Evolutionary conservation across 2,888 invertebrate species (phyloP).

Genomic region (Drosophila cyrtoloma): DNA sequence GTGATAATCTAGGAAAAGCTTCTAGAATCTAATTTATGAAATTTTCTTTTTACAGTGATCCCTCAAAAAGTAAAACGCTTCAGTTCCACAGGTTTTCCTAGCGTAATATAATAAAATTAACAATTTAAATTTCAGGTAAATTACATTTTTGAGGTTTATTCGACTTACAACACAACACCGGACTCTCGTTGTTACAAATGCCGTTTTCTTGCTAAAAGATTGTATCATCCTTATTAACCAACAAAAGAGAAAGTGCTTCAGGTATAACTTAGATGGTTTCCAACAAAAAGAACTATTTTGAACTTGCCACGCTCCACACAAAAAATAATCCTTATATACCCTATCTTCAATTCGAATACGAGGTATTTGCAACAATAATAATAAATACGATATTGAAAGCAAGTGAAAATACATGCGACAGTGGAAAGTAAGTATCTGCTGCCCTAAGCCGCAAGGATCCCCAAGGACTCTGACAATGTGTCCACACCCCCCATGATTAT

Average conservation of each 20-base stretch:
- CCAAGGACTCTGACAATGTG: conserved; percentile 64
- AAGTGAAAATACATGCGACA: conserved; percentile 61
- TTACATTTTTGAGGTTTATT: not conserved
- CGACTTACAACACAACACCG: not conserved
- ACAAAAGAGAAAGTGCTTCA: not conserved
- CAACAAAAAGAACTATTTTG: not conserved
- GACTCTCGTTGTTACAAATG: not conserved
- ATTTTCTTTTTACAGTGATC: not conserved
- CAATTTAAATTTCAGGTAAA: not conserved
- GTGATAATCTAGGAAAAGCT: not conserved
- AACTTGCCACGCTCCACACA: not conserved
- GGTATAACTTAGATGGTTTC: not conserved
- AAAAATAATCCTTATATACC: conserved; percentile 4
- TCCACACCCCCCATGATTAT: conserved; percentile 22
- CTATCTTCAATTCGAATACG: not conserved
- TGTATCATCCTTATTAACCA: not conserved
- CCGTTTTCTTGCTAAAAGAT: not conserved
- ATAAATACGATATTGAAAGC: conserved; percentile 62
- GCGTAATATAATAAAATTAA: not conserved
- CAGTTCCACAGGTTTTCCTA: not conserved
- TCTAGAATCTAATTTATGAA: not conserved
- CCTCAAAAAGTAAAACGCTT: not conserved
- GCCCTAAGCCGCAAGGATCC: conserved; percentile 62
- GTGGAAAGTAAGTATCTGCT: conserved; percentile 22
- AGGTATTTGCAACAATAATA: conserved; percentile 51